Percentiles rank a stretch among this genome's conserved stretches.
Conservation (phyloP, 1,140 invertebrate species). For the Drosophila baimaii region DNA sequence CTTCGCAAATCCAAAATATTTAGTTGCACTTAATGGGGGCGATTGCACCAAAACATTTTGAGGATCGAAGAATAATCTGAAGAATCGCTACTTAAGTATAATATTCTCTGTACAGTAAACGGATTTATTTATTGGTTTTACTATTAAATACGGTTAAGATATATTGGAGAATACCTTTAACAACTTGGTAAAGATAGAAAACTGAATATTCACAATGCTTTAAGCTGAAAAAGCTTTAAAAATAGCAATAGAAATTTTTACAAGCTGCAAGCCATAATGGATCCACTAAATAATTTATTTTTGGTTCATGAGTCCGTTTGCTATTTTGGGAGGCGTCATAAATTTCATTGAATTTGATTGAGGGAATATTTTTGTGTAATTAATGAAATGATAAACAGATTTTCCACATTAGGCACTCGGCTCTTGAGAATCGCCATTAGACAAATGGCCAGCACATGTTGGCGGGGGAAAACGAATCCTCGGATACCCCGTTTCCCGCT, state of each 20-base stretch:
- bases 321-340: constrained; percentile 29
- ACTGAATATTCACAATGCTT: too few species aligned
- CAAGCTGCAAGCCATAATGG: neutral
- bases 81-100: neutral
- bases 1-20: constrained; percentile 74
- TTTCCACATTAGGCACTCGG: constrained; percentile 57
- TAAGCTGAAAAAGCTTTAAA: neutral
- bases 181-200: too few species aligned
- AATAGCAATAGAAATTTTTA: neutral
- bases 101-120: neutral
- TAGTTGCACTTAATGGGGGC: constrained; percentile 52
- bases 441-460: constrained; percentile 59
- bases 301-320: neutral
- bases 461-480: neutral
- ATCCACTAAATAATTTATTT: constrained; percentile 5
- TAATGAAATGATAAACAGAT: constrained; percentile 74
- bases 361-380: constrained; percentile 53
- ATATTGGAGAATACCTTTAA: too few species aligned
- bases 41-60: constrained; percentile 50
- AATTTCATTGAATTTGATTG: constrained; percentile 37
- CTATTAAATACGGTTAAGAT: neutral
- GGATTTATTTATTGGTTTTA: neutral
- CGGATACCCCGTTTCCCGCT: neutral
- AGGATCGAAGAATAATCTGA: constrained; percentile 3
- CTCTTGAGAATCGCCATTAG: constrained; percentile 64